Conservation (phyloP, 2,888 invertebrate genomes). For the Catotricha subobsoleta region DNA sequence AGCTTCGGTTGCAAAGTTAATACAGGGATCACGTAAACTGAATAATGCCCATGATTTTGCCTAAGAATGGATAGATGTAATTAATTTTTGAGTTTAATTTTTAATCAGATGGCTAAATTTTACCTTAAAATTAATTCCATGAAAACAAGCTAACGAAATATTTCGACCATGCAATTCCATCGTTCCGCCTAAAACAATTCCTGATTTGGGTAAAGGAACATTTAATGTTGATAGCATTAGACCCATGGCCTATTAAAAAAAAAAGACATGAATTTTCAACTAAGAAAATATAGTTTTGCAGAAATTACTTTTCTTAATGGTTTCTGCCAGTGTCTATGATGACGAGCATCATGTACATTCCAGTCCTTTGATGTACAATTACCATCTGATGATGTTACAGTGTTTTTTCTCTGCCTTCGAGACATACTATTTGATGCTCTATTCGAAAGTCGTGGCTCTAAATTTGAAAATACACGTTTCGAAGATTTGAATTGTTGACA, state of each 20-base stretch:
- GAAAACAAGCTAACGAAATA: constrained; percentile 90
- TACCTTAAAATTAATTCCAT: constrained; percentile 82
- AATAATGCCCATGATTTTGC: constrained; percentile 93
- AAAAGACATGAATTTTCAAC: not conserved
- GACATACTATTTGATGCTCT: constrained; percentile 20
- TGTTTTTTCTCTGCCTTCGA: constrained; percentile 17
- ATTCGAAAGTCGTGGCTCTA: constrained; percentile 33
- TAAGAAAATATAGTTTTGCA: not conserved
- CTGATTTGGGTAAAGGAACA: constrained; percentile 45
- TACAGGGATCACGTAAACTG: constrained; percentile 79
- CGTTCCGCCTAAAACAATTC: constrained; percentile 72
- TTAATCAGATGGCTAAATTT: not conserved
- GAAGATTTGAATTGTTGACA: constrained; percentile 94
- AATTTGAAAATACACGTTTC: constrained; percentile 70
- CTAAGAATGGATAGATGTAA: constrained; percentile 11
- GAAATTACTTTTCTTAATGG: constrained; percentile 48
- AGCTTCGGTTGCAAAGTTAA: constrained; percentile 84
- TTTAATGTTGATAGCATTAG: constrained; percentile 57
- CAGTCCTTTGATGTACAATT: constrained; percentile 15
- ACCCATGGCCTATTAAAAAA: constrained; percentile 37
- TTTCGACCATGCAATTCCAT: constrained; percentile 79
- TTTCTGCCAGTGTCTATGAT: constrained; percentile 90
- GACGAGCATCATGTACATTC: constrained; percentile 44
- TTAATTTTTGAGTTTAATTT: not conserved
- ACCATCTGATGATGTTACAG: constrained; percentile 14